Base-by-base conservation (phyloP, 2,797 vertebrate species). In the Toxotes lorentzi region DNA sequence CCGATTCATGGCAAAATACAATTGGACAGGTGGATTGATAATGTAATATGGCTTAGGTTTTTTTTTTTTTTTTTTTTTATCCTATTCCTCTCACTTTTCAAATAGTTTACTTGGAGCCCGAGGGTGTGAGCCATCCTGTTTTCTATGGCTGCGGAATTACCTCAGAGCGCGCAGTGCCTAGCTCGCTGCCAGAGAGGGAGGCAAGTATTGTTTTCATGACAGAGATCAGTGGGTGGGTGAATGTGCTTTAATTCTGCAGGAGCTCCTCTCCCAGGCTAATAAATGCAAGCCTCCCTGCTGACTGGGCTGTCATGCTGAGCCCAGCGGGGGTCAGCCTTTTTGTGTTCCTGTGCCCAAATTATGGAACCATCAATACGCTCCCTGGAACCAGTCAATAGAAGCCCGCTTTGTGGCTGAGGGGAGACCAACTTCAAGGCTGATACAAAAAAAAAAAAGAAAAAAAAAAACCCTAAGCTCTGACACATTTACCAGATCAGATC, bases 361-460 rank as follows among this genome's bases (percentile, higher is more conserved):
- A 96, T 96, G 95, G 95, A 95, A 95, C 95, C 94, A 94, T 95
- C 95, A 95, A 95, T 96, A 95, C 94, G 80, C 92, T 95, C 92
- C 93, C 94, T 94, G 93, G 94, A 96, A 94, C 91, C 93, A 93
- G 93, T 95, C 95, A 95, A 96, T 95, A 95, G 94, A 93, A 93
- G 91, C 82, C 80, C 41, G 94, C 93, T 95, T 94, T 95, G 93
- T 95, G 94, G 93, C 90, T 81, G 83, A 95, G 90, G 89, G 93
- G 94, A 95, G 92, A 94, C 91, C 92, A 91, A 95, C 95, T 95
- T 95, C 94, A 95, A 95, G 93, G 92, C 93, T 91, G 91, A 93
- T 90, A 88, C 88, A 89, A 90, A 91, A 88, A 84, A 77, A 47
- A 59, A 60, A 63, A 81, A 27, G 48, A 73, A 70, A 72, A 67